Evolutionary conservation across 2,113 vertebrate species (phyloP).

Genomic region (Nothobranchius furzeri): DNA sequence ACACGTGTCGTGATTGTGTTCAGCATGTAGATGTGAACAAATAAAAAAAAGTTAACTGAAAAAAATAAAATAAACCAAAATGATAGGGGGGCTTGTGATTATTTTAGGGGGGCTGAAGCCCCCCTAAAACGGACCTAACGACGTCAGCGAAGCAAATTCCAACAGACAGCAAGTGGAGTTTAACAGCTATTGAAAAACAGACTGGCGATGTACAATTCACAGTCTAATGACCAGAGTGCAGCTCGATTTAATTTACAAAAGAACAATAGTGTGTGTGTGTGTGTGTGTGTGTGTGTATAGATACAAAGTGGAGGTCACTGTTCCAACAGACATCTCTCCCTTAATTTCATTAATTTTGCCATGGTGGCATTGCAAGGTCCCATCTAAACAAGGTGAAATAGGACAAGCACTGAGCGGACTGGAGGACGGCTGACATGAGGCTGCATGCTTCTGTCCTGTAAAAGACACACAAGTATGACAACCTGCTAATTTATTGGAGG

Average conservation of each 20-base stretch:
- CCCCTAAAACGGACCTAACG: no score
- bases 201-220: neutral
- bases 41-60: no score
- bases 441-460: neutral
- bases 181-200: neutral
- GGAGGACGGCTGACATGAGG: constrained; percentile 19
- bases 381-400: constrained; percentile 46
- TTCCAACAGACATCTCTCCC: constrained; percentile 22
- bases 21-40: no score
- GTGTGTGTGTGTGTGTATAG: neutral
- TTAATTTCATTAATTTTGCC: constrained; percentile 61
- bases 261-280: neutral
- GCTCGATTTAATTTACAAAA: constrained; percentile 26
- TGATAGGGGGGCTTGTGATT: no score
- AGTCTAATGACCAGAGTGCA: constrained; percentile 15
- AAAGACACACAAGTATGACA: neutral
- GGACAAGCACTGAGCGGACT: neutral
- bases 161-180: neutral
- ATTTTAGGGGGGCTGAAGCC: no score
- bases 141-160: no score
- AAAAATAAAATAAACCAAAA: no score
- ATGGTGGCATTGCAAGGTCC: constrained; percentile 6
- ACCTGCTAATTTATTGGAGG: neutral
- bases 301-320: constrained; percentile 44
- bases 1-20: no score